These are phyloP conservation scores for Crotalus horridus DNA, from an alignment of 2,113 vertebrate genomes.

Conservation along the genomic window DNA sequence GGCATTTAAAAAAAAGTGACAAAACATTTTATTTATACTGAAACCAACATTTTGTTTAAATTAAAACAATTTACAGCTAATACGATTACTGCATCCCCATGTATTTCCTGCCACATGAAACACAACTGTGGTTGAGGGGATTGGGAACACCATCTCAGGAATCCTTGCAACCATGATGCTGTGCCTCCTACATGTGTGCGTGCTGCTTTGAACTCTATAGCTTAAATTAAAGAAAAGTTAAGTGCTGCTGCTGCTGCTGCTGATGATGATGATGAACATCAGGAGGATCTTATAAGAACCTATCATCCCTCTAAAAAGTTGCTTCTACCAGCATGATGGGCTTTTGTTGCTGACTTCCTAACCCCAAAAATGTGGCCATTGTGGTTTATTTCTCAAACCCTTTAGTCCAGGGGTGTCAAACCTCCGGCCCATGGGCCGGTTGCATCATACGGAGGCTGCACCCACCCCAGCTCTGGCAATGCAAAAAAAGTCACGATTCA, in stretches of 20 bases:
- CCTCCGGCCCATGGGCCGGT: too few species aligned
- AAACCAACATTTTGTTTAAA: background rate
- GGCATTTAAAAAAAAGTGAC: background rate
- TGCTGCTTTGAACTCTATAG: background rate
- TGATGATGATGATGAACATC: background rate
- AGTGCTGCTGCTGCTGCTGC: background rate
- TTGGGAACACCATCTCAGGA: background rate
- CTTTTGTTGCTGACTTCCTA: background rate
- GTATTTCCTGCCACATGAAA: background rate
- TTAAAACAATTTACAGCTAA: background rate
- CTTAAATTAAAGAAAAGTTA: background rate
- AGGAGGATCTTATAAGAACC: background rate
- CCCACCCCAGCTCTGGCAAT: too few species aligned
- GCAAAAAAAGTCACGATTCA: too few species aligned
- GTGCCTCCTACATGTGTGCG: background rate
- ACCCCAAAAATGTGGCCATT: slow-evolving; percentile 5
- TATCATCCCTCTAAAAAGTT: background rate
- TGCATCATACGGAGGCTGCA: too few species aligned
- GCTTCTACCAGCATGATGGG: background rate
- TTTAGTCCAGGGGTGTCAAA: background rate
- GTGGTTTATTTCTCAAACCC: slow-evolving; percentile 33
- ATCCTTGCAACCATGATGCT: background rate
- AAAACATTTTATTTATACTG: background rate
- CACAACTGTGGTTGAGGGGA: background rate
- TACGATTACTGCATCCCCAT: background rate